These are phyloP conservation scores for Calycopis cecrops DNA, from an alignment of 1,140 invertebrate species.

Conservation along the genomic window DNA sequence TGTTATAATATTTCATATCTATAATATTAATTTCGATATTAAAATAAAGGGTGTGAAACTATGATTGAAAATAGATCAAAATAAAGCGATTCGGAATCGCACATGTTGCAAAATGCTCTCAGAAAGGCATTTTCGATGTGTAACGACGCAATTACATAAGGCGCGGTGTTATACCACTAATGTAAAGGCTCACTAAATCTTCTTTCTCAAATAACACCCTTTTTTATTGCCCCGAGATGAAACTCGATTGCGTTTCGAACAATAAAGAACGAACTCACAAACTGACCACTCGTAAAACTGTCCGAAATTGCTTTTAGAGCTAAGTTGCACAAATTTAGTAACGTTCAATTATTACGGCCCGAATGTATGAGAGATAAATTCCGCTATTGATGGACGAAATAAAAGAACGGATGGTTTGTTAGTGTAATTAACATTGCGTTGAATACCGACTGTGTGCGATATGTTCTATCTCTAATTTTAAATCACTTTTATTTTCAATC, in stretches of 20 bases:
- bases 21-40: too few species aligned
- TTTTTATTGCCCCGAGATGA: slow-evolving; percentile 30
- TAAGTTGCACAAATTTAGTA: slow-evolving; percentile 21
- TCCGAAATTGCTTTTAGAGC: slow-evolving; percentile 35
- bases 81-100: background rate
- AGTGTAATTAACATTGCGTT: too few species aligned
- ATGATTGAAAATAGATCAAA: background rate
- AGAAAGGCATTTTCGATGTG: background rate
- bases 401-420: too few species aligned
- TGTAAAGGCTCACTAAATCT: slow-evolving; percentile 18
- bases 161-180: slow-evolving; percentile 1
- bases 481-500: too few species aligned
- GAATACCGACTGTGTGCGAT: too few species aligned
- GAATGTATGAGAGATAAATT: background rate
- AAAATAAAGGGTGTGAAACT: too few species aligned
- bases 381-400: too few species aligned
- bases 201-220: slow-evolving; percentile 28
- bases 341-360: slow-evolving; percentile 10
- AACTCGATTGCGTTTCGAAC: slow-evolving; percentile 34
- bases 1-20: too few species aligned
- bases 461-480: too few species aligned
- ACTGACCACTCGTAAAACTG: slow-evolving; percentile 44
- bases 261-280: slow-evolving; percentile 33
- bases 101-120: background rate
- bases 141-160: slow-evolving; percentile 7